phyloP scores from a whole-genome alignment of 2,113 vertebrate species.

The Pterocles orientalis region DNA sequence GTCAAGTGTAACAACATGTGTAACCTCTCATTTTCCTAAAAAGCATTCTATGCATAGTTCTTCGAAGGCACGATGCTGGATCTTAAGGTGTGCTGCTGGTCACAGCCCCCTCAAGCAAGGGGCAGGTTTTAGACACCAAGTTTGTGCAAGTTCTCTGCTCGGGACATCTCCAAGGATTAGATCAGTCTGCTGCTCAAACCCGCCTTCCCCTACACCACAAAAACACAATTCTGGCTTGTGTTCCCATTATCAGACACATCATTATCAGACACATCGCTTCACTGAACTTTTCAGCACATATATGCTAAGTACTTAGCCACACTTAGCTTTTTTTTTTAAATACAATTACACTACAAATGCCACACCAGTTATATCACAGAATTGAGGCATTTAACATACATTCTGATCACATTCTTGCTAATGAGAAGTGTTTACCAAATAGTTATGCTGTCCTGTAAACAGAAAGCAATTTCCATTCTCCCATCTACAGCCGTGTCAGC shows the following conservation, averaged over 20 bases:
- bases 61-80: rapidly evolving
- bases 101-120: background rate
- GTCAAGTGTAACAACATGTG: rapidly evolving
- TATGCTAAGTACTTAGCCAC: background rate
- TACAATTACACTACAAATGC: background rate
- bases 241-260: background rate
- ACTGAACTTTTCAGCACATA: rapidly evolving
- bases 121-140: too few relatives aligned
- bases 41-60: rapidly evolving
- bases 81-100: rapidly evolving
- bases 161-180: background rate
- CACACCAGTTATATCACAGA: background rate
- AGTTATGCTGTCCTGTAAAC: background rate
- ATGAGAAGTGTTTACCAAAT: background rate
- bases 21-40: rapidly evolving
- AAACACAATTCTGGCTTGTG: background rate
- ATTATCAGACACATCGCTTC: background rate
- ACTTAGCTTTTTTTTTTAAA: background rate
- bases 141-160: background rate
- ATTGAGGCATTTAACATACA: background rate
- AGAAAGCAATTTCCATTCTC: conserved; percentile 23
- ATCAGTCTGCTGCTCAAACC: rapidly evolving
- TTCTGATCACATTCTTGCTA: background rate
- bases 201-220: background rate
- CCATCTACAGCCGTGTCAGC: background rate